phyloP scores from a whole-genome alignment of 2,888 invertebrate genomes.

The Andrena dorsata region DNA sequence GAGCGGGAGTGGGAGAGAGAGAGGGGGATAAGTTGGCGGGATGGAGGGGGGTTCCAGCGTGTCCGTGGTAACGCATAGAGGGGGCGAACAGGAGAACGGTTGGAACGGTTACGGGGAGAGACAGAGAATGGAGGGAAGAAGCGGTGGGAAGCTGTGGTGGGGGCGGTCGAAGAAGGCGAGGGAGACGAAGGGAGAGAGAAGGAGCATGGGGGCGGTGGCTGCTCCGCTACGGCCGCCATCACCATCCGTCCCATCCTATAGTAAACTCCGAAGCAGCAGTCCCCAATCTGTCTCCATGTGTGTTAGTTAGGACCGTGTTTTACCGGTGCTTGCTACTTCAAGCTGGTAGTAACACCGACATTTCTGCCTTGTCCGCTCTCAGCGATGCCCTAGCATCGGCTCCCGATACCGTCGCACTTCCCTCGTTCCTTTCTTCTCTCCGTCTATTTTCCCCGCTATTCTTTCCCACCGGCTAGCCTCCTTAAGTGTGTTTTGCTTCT shows the following conservation, averaged over 20 bases:
- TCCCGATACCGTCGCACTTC: conserved; percentile 73
- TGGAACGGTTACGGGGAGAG: conserved; percentile 49
- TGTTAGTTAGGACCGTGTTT: conserved; percentile 80
- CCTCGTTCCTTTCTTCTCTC: conserved; percentile 70
- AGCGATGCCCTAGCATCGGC: conserved; percentile 83
- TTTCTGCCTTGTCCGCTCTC: conserved; percentile 78
- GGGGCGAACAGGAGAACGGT: conserved; percentile 51
- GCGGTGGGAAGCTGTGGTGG: conserved; percentile 40
- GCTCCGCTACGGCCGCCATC: conserved; percentile 88
- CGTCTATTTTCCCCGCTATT: conserved; percentile 44
- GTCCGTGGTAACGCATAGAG: conserved; percentile 60
- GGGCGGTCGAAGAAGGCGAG: conserved; percentile 58
- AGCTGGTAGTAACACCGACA: conserved; percentile 81
- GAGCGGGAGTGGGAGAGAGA: conserved; percentile 33
- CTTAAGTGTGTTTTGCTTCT: conserved; percentile 41
- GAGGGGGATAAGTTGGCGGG: conserved; percentile 33
- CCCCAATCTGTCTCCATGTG: conserved; percentile 78
- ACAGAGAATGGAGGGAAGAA: conserved; percentile 38
- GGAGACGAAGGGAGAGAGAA: conserved; percentile 66
- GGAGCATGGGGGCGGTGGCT: conserved; percentile 85
- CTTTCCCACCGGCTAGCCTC: conserved; percentile 40
- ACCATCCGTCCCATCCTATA: conserved; percentile 84
- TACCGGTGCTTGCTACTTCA: conserved; percentile 80
- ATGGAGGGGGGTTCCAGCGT: conserved; percentile 56
- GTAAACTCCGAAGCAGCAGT: conserved; percentile 79